phyloP scores from a whole-genome alignment of 2,888 invertebrate genomes.

The Protophormia terraenovae region DNA sequence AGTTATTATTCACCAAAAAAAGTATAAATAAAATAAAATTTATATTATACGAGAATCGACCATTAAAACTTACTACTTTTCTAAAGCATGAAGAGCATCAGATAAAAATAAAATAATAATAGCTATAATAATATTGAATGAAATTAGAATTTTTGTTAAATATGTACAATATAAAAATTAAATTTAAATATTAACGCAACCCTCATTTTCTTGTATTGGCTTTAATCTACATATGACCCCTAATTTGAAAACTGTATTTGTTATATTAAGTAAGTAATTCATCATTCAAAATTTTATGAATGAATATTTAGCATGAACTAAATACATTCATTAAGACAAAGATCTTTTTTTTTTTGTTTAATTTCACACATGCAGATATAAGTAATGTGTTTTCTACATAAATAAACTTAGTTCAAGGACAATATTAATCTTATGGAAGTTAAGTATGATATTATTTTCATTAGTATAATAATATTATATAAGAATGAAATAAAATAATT shows the following conservation, averaged over 20 bases:
- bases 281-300: neutral
- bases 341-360: neutral
- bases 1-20: neutral
- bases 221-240: neutral
- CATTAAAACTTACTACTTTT: neutral
- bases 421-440: neutral
- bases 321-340: neutral
- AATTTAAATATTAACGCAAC: neutral
- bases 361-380: neutral
- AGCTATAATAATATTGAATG: too few species aligned
- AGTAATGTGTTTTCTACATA: slow-evolving; percentile 13
- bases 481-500: neutral
- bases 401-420: slow-evolving; percentile 12
- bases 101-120: neutral
- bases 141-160: too few species aligned
- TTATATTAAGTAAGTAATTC: slow-evolving; percentile 17
- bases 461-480: neutral
- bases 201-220: neutral
- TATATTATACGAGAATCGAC: neutral
- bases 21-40: neutral
- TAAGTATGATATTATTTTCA: neutral
- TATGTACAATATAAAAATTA: too few species aligned
- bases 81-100: too few species aligned
- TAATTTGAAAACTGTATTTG: neutral
- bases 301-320: neutral